Base-by-base conservation (phyloP, 2,888 invertebrate species). In the Diarsia dahlii region DNA sequence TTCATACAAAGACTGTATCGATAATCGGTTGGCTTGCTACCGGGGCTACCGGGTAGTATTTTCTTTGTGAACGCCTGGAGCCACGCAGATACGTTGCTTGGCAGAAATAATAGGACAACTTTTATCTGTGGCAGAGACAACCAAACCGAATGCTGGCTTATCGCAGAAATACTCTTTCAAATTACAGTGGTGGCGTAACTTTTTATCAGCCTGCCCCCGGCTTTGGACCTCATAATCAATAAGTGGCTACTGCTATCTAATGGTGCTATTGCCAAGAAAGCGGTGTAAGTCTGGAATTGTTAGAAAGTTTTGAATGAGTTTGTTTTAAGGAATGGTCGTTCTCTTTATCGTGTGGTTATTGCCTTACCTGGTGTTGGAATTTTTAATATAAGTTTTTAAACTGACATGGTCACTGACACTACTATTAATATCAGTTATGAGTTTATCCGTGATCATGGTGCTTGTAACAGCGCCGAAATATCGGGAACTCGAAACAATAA, bases 31-130 rank as follows among this genome's bases (percentile, higher is more conserved):
- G 71, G 78, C 78, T 74, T 70, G 85, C 86, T 87, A 89, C 90
- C 84, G 89, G 84, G n/a, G 85, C 86, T 87, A 89, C 90, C 85
- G 89, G 86, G 84, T 76, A 80, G 64, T 79, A 64, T 81, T 87
- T 89, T 90, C 90, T 89, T 92, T 90, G 84, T 89, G 90, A 85
- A 85, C 76, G 88, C 91, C 94, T 88, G 73, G 52, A 81, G 91
- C 85, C 46, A 80, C 70, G 72, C 81, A 87, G 89, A 88, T 88
- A 88, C 74, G 81, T 60, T 65, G 71, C 80, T 76, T 78, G 76
- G 90, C 85, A 90, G 91, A 93, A 95, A 94, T 95, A 95, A 95
- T 95, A 95, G 93, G 90, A 90, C 91, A 95, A 95, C 89, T 95
- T 95, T 95, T 95, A 95, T 94, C 94, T 87, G 85, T 48, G 56